Percentiles rank a stretch among this genome's conserved stretches.
These are phyloP conservation scores for Anarrhichthys ocellatus DNA, from an alignment of 2,113 vertebrate species.

Conservation along the genomic window DNA sequence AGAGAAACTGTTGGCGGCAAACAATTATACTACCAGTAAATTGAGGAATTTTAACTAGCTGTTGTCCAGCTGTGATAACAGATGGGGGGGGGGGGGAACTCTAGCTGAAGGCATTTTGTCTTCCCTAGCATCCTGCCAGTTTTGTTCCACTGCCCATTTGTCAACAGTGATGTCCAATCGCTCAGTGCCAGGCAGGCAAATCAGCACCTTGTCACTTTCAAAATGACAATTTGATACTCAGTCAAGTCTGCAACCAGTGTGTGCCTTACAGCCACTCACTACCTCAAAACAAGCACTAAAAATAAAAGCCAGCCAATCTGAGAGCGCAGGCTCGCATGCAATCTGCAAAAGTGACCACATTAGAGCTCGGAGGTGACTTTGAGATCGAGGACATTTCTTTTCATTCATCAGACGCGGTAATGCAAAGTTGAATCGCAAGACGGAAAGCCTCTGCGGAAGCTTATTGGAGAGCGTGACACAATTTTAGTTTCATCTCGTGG, in stretches of 20 bases:
- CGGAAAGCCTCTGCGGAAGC: slow-evolving; percentile 34
- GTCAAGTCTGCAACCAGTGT: slow-evolving; percentile 76
- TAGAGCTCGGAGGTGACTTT: slow-evolving; percentile 61
- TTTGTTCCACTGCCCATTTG: slow-evolving; percentile 88
- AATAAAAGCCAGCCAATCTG: slow-evolving; percentile 70
- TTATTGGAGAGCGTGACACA: slow-evolving; percentile 51
- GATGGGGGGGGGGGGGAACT: slow-evolving; percentile 72
- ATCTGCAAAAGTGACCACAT: slow-evolving; percentile 64
- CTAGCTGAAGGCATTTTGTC: slow-evolving; percentile 85
- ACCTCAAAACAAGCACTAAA: slow-evolving; percentile 70
- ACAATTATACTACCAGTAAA: slow-evolving; percentile 57
- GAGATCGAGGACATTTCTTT: slow-evolving; percentile 57
- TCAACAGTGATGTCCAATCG: slow-evolving; percentile 89
- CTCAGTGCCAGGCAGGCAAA: slow-evolving; percentile 86
- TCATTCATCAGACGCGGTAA: slow-evolving; percentile 52
- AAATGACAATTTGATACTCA: slow-evolving; percentile 85
- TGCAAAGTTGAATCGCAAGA: slow-evolving; percentile 42
- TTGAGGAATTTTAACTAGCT: slow-evolving; percentile 75
- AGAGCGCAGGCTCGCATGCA: slow-evolving; percentile 59
- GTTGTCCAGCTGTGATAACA: slow-evolving; percentile 79
- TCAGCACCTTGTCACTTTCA: slow-evolving; percentile 85
- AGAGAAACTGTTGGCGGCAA: slow-evolving; percentile 31
- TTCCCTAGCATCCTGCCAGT: slow-evolving; percentile 85
- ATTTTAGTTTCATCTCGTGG: slow-evolving; percentile 48
- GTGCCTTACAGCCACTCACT: slow-evolving; percentile 71